Conservation (phyloP, 2,797 vertebrate species). For the Pelobates cultripes region DNA sequence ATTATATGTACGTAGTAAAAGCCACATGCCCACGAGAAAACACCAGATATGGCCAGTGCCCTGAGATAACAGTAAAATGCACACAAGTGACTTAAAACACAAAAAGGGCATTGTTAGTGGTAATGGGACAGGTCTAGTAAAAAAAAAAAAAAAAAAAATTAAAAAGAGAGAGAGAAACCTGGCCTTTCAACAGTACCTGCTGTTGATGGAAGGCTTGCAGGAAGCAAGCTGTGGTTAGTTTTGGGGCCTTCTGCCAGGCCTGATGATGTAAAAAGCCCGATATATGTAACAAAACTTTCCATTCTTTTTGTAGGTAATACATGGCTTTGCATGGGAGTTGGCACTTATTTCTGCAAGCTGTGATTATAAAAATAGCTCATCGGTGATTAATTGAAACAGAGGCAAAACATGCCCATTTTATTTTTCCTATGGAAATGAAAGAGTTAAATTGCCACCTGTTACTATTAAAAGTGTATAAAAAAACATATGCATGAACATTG, state of each 20-base stretch:
- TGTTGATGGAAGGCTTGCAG: constrained; percentile 73
- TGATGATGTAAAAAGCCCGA: constrained; percentile 66
- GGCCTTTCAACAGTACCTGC: constrained; percentile 74
- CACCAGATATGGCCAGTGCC: constrained; percentile 53
- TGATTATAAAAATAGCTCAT: constrained; percentile 51
- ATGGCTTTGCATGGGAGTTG: constrained; percentile 54
- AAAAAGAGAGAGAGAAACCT: constrained; percentile 14
- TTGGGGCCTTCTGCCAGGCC: constrained; percentile 67
- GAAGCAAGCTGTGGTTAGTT: constrained; percentile 71
- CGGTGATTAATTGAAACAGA: constrained; percentile 37
- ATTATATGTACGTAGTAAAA: constrained; percentile 42
- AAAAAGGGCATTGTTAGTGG: constrained; percentile 76
- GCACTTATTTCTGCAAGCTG: constrained; percentile 50
- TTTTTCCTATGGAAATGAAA: background rate
- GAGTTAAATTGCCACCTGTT: background rate
- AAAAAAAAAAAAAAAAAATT: constrained; percentile 48
- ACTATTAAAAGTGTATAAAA: background rate
- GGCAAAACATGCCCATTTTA: background rate
- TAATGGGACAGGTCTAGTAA: constrained; percentile 67
- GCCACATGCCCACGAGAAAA: constrained; percentile 39
- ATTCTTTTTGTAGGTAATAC: constrained; percentile 60
- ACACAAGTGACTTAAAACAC: constrained; percentile 60
- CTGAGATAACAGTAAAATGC: constrained; percentile 67
- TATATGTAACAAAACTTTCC: constrained; percentile 59
- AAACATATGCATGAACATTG: no score